Percentiles rank a stretch among this genome's conserved stretches.
Evolutionary conservation across 2,113 vertebrate species (phyloP).

Genomic region (Lutjanus erythropterus): DNA sequence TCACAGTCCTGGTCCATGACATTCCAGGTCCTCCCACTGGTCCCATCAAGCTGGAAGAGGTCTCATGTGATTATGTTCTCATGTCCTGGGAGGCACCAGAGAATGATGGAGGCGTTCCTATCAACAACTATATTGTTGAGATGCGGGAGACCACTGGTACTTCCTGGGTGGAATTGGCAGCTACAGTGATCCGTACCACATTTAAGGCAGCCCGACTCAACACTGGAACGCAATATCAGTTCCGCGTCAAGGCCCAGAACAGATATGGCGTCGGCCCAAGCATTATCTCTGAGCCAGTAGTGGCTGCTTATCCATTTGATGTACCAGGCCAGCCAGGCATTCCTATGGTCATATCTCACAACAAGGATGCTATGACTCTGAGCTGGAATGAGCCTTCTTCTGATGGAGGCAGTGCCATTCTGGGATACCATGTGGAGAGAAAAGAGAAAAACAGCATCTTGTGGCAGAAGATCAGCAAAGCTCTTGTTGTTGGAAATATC

Average conservation of each 20-base stretch:
- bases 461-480: slow-evolving; percentile 95
- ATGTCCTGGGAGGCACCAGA: slow-evolving; percentile 97
- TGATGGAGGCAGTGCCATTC: slow-evolving; percentile 95
- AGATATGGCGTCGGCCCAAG: slow-evolving; percentile 93
- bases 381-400: slow-evolving; percentile 96
- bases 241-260: slow-evolving; percentile 98
- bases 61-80: slow-evolving; percentile 93
- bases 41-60: slow-evolving; percentile 95
- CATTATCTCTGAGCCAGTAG: slow-evolving; percentile 88
- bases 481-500: slow-evolving; percentile 92
- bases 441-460: slow-evolving; percentile 98
- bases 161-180: slow-evolving; percentile 94
- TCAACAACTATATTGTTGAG: slow-evolving; percentile 97
- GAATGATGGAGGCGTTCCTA: slow-evolving; percentile 96
- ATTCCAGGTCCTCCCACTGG: slow-evolving; percentile 96
- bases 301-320: slow-evolving; percentile 96
- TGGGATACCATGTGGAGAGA: slow-evolving; percentile 96
- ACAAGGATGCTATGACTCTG: slow-evolving; percentile 94
- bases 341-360: slow-evolving; percentile 91
- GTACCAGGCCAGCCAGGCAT: slow-evolving; percentile 95
- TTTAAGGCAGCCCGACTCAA: slow-evolving; percentile 94
- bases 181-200: slow-evolving; percentile 96
- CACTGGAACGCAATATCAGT: slow-evolving; percentile 95
- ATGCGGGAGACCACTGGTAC: slow-evolving; percentile 96
- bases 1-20: slow-evolving; percentile 95